Evolutionary conservation across 2,797 vertebrate species (phyloP).

Genomic region (Lindbergichthys nudifrons): DNA sequence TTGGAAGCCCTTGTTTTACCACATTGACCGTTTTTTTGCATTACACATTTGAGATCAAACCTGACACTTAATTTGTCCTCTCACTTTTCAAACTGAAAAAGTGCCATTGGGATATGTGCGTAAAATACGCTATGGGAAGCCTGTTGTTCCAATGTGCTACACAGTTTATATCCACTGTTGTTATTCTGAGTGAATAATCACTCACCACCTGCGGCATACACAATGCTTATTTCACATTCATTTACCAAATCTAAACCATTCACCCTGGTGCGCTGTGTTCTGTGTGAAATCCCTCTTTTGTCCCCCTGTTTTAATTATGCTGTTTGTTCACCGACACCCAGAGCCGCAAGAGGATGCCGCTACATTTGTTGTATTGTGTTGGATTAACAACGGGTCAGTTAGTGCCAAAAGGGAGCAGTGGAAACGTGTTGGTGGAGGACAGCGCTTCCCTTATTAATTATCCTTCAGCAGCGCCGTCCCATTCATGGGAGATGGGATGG

Average conservation of each 20-base stretch:
- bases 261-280: slow-evolving; percentile 29
- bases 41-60: background rate
- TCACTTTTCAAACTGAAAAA: background rate
- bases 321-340: slow-evolving; percentile 78
- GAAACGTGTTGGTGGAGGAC: slow-evolving; percentile 62
- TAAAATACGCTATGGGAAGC: slow-evolving; percentile 25
- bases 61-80: background rate
- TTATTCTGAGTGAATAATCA: slow-evolving; percentile 60
- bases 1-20: background rate
- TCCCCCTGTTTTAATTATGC: slow-evolving; percentile 75
- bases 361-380: slow-evolving; percentile 78
- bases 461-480: slow-evolving; percentile 47
- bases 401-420: slow-evolving; percentile 70
- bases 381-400: slow-evolving; percentile 82
- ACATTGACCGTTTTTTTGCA: background rate
- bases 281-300: slow-evolving; percentile 67
- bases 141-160: slow-evolving; percentile 24
- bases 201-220: slow-evolving; percentile 60
- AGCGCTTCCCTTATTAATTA: slow-evolving; percentile 63
- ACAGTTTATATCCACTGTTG: slow-evolving; percentile 12
- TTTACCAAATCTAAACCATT: slow-evolving; percentile 29
- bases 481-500: slow-evolving; percentile 23
- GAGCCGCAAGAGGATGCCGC: slow-evolving; percentile 74
- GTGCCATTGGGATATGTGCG: slow-evolving; percentile 6
- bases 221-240: slow-evolving; percentile 49